Base-by-base conservation (phyloP, 2,113 vertebrate genomes). In the Petrocephalus zakoni region DNA sequence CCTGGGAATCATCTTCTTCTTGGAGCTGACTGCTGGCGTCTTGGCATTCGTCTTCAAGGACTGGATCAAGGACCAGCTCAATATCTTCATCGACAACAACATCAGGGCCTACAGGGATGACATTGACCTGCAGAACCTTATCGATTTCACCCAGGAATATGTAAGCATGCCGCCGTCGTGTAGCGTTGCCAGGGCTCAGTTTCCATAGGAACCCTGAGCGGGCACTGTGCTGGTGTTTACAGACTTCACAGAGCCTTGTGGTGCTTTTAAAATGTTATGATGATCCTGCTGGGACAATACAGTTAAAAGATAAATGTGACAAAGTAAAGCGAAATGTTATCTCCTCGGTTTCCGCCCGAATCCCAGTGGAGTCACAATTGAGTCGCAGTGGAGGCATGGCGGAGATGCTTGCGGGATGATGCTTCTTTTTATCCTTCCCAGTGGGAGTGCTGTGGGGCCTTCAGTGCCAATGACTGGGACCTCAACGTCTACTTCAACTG, bases 401-500 rank as follows among this genome's bases (percentile, higher is more conserved):
- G 25, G 9, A 29, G 61, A 29, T 68, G 61, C 61, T 29, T 68
- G 61, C 61, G 25, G 61, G 61, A 25, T 64, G 37, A 87, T 37
- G 8, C 91, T 25, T 90, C 89, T 92, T 83, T 15, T 93, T 94
- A 89, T 37, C 53, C 11, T 13, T 93, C 94, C 85, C 91, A 99
- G 98, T 99, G 98, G 98, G 97, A 99, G 91, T 99, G 98, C 92
- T 99, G 98, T 92, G 98, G 98, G 89, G 98, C 98, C 88, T 99
- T 98, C 92, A 97, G 97, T 91, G 97, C 98, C 0, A 97, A 98
- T 78, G 98, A 99, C 94, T 99, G 98, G 98, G 97, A 99, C 95
- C 95, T 99, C 93, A 99, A 99, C 94, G 98, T 99, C 94, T 99
- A 99, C 95, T 99, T 99, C 94, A 99, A 99, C 94, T 99, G 98